phyloP scores from a whole-genome alignment of 1,140 invertebrate genomes.

The Phymastichus coffea region DNA sequence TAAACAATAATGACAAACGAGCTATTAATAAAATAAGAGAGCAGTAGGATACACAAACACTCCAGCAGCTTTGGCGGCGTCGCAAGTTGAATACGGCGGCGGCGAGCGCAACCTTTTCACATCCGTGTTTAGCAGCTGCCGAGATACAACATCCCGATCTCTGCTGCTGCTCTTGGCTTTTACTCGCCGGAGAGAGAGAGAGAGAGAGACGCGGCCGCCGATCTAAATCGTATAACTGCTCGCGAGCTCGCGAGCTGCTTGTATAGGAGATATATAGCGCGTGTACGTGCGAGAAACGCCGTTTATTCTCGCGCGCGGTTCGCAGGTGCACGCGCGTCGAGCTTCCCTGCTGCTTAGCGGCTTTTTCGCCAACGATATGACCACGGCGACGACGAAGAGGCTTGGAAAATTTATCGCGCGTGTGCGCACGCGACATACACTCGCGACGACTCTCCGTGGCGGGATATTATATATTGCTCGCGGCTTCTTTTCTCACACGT shows the following conservation, averaged over 20 bases:
- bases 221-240: constrained; percentile 17
- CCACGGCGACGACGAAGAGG: background rate
- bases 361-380: background rate
- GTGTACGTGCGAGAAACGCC: background rate
- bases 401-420: background rate
- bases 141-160: too few species aligned
- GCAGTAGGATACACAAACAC: too few species aligned
- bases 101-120: background rate
- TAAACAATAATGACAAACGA: constrained; percentile 25
- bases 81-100: background rate
- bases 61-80: background rate
- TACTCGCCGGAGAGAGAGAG: background rate
- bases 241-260: too few species aligned
- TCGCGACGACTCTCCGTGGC: too few species aligned
- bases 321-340: constrained; percentile 10
- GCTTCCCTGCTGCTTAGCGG: background rate
- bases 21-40: constrained; percentile 11
- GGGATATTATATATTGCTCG: too few species aligned
- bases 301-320: constrained; percentile 2
- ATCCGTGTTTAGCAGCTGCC: background rate
- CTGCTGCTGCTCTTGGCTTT: background rate
- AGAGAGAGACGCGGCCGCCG: background rate
- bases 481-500: too few species aligned
- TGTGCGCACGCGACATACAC: too few species aligned
- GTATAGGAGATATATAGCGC: constrained; percentile 5